Conservation (phyloP, 1,140 invertebrate species). For the Oryctes rhinoceros region DNA sequence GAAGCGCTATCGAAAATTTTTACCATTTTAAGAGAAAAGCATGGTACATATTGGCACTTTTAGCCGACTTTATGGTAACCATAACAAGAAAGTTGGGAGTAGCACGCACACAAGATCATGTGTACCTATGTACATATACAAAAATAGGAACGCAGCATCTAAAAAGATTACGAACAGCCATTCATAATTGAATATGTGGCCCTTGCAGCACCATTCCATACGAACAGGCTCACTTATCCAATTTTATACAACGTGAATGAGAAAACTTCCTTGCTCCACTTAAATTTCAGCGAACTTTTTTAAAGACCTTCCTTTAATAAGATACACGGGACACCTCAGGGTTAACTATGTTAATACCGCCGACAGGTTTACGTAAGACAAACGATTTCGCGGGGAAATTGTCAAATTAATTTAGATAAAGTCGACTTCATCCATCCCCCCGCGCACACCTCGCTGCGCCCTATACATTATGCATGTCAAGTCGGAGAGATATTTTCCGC, state of each 20-base stretch:
- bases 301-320: slow-evolving; percentile 4
- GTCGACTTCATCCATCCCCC: background rate
- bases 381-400: slow-evolving; percentile 16
- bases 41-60: too few species aligned
- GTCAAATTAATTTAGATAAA: slow-evolving; percentile 34
- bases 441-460: background rate
- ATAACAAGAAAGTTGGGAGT: too few species aligned
- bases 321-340: background rate
- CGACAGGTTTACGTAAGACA: background rate
- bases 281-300: background rate
- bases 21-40: too few species aligned
- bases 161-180: too few species aligned
- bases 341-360: background rate
- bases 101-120: too few species aligned
- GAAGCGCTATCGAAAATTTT: too few species aligned
- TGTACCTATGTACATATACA: too few species aligned
- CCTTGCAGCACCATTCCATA: too few species aligned
- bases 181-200: too few species aligned
- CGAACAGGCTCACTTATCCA: background rate
- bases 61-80: too few species aligned
- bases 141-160: too few species aligned
- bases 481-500: slow-evolving; percentile 32
- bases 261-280: background rate
- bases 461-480: slow-evolving; percentile 25
- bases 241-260: background rate